Conservation (phyloP, 2,797 vertebrate genomes). For the Helostoma temminkii region DNA sequence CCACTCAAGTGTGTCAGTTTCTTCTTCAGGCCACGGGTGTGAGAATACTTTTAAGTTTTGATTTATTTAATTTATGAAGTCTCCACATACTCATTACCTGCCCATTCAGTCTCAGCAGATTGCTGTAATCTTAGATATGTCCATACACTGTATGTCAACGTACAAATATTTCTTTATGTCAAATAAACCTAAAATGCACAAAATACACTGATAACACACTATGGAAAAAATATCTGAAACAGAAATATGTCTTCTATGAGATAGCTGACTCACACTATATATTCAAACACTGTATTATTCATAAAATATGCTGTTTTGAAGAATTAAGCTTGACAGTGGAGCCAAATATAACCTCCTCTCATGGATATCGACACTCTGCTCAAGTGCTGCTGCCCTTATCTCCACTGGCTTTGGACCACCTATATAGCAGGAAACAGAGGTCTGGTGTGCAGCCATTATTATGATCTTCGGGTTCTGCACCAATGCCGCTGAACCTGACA, state of each 20-base stretch:
- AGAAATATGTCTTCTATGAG: neutral
- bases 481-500: conserved; percentile 13
- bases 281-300: conserved; percentile 10
- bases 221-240: too few species aligned
- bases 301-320: neutral
- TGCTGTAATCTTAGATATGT: too few species aligned
- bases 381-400: conserved; percentile 6
- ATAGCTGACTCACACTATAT: neutral
- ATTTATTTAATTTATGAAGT: too few species aligned
- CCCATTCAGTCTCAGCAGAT: too few species aligned
- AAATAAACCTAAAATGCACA: too few species aligned
- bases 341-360: conserved; percentile 23
- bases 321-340: conserved; percentile 8
- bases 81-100: too few species aligned
- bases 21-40: too few species aligned
- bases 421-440: conserved; percentile 18
- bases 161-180: too few species aligned
- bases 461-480: conserved; percentile 37
- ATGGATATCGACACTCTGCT: conserved; percentile 32
- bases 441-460: conserved; percentile 12
- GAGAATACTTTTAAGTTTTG: too few species aligned
- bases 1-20: too few species aligned
- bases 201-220: too few species aligned
- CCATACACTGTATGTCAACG: too few species aligned
- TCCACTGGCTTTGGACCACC: conserved; percentile 19